A percentile compares a stretch with the other conserved stretches of the same genome.
phyloP scores from a whole-genome alignment of 2,113 vertebrate genomes.

The Pica pica region DNA sequence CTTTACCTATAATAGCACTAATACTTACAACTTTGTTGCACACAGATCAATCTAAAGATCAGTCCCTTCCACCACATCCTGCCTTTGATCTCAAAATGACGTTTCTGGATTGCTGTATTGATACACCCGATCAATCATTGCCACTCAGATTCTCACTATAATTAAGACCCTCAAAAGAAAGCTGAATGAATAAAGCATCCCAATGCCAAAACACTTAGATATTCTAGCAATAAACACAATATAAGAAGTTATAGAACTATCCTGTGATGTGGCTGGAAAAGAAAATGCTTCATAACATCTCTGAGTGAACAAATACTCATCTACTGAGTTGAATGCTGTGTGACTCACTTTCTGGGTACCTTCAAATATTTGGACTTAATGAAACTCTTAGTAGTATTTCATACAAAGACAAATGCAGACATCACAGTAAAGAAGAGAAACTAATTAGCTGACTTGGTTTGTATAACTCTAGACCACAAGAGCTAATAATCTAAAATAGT shows the following conservation, averaged over 20 bases:
- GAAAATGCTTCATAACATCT: not conserved
- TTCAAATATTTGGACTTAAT: not conserved
- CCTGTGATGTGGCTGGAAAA: not conserved
- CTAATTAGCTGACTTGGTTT: not conserved
- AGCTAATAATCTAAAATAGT: not conserved
- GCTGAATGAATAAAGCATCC: not conserved
- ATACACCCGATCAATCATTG: not conserved
- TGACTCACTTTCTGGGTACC: not conserved
- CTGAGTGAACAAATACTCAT: not conserved
- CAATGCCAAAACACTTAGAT: not conserved
- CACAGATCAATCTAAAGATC: not conserved
- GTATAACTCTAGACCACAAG: not conserved
- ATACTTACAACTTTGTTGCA: not conserved
- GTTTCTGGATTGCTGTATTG: not conserved
- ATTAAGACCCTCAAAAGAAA: not conserved
- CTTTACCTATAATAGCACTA: not conserved
- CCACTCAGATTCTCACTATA: not conserved
- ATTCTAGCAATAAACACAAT: not conserved
- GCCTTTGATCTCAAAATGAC: not conserved
- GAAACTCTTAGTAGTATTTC: not conserved
- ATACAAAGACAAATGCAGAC: not conserved
- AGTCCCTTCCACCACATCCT: not conserved
- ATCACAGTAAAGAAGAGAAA: not conserved
- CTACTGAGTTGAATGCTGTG: not conserved
- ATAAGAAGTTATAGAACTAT: not conserved